Conservation (phyloP, 2,113 vertebrate genomes). For the Brachypteracias leptosomus region DNA sequence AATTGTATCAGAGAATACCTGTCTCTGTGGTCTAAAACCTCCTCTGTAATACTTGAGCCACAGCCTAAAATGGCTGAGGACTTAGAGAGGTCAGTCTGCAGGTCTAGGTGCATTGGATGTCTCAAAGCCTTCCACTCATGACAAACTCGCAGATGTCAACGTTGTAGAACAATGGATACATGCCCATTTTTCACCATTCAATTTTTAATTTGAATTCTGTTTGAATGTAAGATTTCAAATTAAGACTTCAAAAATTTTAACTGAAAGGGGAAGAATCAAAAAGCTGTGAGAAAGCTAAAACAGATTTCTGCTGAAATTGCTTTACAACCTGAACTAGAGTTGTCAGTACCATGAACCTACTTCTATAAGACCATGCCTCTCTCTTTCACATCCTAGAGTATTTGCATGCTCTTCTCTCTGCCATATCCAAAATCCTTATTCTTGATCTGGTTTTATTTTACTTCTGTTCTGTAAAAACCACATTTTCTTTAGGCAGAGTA, state of each 20-base stretch:
- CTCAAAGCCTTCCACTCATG: neutral
- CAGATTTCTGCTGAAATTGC: neutral
- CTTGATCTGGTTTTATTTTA: slow-evolving; percentile 6
- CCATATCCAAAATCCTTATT: neutral
- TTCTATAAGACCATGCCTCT: neutral
- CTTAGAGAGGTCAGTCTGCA: neutral
- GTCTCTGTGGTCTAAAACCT: neutral
- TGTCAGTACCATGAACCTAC: neutral
- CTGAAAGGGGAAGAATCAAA: neutral
- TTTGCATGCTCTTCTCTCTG: neutral
- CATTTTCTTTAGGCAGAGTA: neutral
- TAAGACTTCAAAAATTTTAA: neutral
- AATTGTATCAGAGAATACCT: neutral
- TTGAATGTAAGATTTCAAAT: neutral
- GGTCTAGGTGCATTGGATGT: neutral
- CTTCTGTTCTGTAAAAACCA: neutral
- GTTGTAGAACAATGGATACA: neutral
- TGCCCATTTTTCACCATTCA: neutral
- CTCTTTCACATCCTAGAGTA: neutral
- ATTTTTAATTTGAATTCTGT: neutral
- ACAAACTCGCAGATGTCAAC: neutral
- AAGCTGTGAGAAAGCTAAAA: neutral
- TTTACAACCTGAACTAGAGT: neutral
- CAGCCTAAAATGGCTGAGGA: neutral
- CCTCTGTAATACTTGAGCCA: neutral